Conservation (phyloP, 2,888 invertebrate genomes). For the Tolmerus cingulatus region DNA sequence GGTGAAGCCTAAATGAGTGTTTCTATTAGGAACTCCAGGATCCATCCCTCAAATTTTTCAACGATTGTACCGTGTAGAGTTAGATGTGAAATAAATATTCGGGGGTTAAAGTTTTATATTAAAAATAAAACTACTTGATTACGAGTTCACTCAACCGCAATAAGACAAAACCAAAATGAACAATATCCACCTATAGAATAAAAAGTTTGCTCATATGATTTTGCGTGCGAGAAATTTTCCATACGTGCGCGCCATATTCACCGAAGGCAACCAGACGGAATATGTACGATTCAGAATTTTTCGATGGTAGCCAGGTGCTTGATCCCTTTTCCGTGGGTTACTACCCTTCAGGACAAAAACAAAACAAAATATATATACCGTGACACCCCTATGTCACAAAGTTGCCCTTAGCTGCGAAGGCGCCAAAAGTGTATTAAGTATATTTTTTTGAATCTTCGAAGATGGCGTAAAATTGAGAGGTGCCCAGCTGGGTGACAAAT, state of each 20-base stretch:
- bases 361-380: neutral
- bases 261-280: neutral
- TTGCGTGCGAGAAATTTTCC: conserved; percentile 1
- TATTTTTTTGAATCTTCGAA: neutral
- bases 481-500: neutral
- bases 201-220: neutral
- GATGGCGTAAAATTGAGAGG: neutral
- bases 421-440: neutral
- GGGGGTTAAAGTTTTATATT: neutral
- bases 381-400: conserved; percentile 14
- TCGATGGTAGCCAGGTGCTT: conserved; percentile 24
- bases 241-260: neutral
- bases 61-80: neutral
- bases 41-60: too few species aligned
- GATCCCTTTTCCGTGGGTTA: neutral
- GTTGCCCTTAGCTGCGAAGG: neutral
- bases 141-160: neutral
- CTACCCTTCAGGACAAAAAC: conserved; percentile 1
- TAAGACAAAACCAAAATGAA: conserved; percentile 5
- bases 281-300: neutral
- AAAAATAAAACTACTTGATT: neutral
- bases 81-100: neutral
- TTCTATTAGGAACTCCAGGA: too few species aligned
- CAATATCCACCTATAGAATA: neutral
- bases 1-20: too few species aligned